Evolutionary conservation across 1,140 invertebrate species (phyloP).

Genomic region (Augochlora pura): DNA sequence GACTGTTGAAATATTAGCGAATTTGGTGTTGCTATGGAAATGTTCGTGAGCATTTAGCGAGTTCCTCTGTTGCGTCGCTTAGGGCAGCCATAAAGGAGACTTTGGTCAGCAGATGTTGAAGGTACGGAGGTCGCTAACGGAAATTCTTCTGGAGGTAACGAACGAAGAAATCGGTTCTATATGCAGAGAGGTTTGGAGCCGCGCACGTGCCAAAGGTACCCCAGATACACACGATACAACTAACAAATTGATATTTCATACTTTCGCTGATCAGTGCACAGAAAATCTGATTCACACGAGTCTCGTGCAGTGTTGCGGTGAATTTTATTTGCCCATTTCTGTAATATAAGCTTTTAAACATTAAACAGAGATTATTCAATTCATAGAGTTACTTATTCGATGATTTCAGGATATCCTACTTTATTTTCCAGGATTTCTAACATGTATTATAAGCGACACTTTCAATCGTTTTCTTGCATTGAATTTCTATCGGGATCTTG

Average conservation of each 20-base stretch:
- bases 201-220: conserved; percentile 85
- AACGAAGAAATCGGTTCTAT: conserved; percentile 91
- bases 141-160: conserved; percentile 96
- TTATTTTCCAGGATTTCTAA: conserved; percentile 70
- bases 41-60: background rate
- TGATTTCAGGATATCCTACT: conserved; percentile 73
- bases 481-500: background rate
- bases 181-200: conserved; percentile 87
- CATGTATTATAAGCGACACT: conserved; percentile 42
- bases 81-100: background rate
- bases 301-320: conserved; percentile 59
- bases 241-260: conserved; percentile 70
- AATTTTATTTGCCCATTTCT: conserved; percentile 66
- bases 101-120: conserved; percentile 88
- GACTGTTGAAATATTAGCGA: no score
- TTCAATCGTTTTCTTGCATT: conserved; percentile 10
- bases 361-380: conserved; percentile 74
- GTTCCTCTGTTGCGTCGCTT: background rate
- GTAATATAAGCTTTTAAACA: conserved; percentile 69
- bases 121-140: conserved; percentile 92
- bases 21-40: no score
- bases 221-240: conserved; percentile 76
- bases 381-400: conserved; percentile 75
- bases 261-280: conserved; percentile 65
- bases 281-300: conserved; percentile 56